Percentiles rank a stretch among this genome's conserved stretches.
Evolutionary conservation across 2,888 invertebrate genomes (phyloP).

Genomic region (Argyra leucocephala): DNA sequence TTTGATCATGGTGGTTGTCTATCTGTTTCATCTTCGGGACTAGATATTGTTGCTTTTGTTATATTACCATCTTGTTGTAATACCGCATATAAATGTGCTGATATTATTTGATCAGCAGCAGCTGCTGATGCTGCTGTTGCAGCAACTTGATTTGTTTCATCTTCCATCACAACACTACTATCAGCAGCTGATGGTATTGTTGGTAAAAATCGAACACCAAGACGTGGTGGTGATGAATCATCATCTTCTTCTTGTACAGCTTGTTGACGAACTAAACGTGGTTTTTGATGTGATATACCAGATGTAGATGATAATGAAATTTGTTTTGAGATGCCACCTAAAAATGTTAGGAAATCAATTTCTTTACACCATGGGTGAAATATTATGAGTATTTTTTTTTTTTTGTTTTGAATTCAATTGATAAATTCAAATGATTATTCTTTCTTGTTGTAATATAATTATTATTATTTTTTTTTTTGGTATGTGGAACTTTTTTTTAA

Average conservation of each 20-base stretch:
- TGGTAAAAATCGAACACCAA: constrained; percentile 55
- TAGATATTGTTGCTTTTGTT: constrained; percentile 29
- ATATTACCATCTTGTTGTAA: constrained; percentile 28
- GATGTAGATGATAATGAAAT: constrained; percentile 28
- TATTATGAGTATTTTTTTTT: too few species aligned
- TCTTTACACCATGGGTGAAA: too few species aligned
- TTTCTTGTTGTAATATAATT: too few species aligned
- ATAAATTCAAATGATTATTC: too few species aligned
- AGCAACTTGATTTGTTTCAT: constrained; percentile 43
- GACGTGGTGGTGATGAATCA: constrained; percentile 40
- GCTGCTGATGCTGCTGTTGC: constrained; percentile 21
- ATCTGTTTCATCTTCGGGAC: constrained; percentile 31
- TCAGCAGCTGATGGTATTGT: constrained; percentile 68
- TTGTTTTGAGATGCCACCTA: constrained; percentile 38
- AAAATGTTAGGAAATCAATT: constrained; percentile 1
- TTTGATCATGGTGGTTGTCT: constrained; percentile 37
- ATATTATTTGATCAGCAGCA: constrained; percentile 26
- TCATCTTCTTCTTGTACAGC: constrained; percentile 72
- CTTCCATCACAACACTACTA: constrained; percentile 58
- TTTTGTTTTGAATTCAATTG: too few species aligned
- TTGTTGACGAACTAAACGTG: constrained; percentile 68
- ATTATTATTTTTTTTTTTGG: too few species aligned
- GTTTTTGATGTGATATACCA: constrained; percentile 44
- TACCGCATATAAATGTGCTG: constrained; percentile 28
- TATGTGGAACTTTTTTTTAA: too few species aligned